phyloP scores from a whole-genome alignment of 1,140 invertebrate species.

The Lordiphosa stackelbergi region DNA sequence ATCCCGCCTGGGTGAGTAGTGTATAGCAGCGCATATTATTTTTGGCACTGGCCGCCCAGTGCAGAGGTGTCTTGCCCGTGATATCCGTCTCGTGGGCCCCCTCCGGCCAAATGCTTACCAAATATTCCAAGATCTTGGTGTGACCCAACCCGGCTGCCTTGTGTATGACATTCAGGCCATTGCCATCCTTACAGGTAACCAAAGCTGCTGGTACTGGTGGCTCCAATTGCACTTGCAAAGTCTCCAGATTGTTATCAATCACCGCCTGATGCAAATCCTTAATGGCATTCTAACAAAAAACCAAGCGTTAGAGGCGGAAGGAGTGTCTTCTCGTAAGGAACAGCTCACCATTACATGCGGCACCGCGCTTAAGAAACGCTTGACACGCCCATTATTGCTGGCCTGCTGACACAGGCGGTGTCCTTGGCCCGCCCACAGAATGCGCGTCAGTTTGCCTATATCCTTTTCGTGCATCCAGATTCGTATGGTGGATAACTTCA shows the following conservation, averaged over 20 bases:
- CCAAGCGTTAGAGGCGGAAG: too few species aligned
- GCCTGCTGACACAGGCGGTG: constrained; percentile 88
- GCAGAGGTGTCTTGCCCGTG: constrained; percentile 92
- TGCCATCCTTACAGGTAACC: constrained; percentile 86
- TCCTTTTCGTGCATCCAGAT: constrained; percentile 95
- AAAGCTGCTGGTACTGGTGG: constrained; percentile 85
- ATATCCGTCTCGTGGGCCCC: constrained; percentile 84
- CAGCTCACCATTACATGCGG: constrained; percentile 89
- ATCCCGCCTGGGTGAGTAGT: constrained; percentile 85
- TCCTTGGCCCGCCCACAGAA: constrained; percentile 92
- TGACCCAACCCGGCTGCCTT: constrained; percentile 90
- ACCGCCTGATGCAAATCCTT: constrained; percentile 88
- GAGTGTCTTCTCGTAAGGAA: too few species aligned
- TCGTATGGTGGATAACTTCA: constrained; percentile 90
- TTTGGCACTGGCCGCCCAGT: constrained; percentile 89
- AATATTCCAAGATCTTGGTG: constrained; percentile 84
- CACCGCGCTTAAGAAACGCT: constrained; percentile 89
- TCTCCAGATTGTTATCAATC: constrained; percentile 86
- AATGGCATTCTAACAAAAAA: constrained; percentile 83
- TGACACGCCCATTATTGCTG: constrained; percentile 87
- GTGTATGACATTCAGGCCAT: constrained; percentile 89
- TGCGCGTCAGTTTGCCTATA: constrained; percentile 87
- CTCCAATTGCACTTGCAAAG: constrained; percentile 81
- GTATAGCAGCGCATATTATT: constrained; percentile 86
- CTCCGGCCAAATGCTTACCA: constrained; percentile 84